Base-by-base conservation (phyloP, 2,888 invertebrate species). In the Syritta pipiens region DNA sequence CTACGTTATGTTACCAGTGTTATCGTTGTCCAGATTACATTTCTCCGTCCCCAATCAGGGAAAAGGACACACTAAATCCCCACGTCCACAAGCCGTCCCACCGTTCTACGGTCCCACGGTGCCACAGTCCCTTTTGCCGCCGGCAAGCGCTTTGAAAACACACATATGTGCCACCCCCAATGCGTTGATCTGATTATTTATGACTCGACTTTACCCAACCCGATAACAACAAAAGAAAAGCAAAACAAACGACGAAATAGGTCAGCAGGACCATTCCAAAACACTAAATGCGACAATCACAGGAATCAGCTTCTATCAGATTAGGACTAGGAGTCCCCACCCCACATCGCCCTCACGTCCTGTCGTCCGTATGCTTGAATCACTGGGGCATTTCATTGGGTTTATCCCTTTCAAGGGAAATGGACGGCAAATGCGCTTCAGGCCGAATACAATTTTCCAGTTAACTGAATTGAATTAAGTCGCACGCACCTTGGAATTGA, bases 401-500 rank as follows among this genome's bases (percentile, higher is more conserved):
- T 20, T 71, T 55, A 71, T 63, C 72, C 72, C 19, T 57, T 42
- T 26, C 48, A 6, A 3, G 22, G 30, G n/a, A 57, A 48, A 55
- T 53, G 37, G 26, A n/a, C 24, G 59, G 32, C 55, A 49, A 59
- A 42, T 22, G 24, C 55, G 40, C 32, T 63, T 55, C 40, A 30
- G 22, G 20, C 30, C 22, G 57, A n/a, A 63, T 24, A 24, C 48
- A 72, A 72, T 72, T 72, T 72, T 63, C 72, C 72, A 57, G 72
- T 72, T 72, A 57, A 63, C 28, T 72, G 72, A 46, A 37, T 72
- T 55, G 55, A 49, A 63, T 63, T 55, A 69, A 49, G 30, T 49
- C n/a, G 17, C n/a, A 49, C 90, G 91, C 89, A 97, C 97, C 97
- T 89, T 93, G 92, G 86, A 98, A 98, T 85, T 94, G 91, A 19